phyloP scores from a whole-genome alignment of 1,140 invertebrate species.

The Dreissena polymorpha region DNA sequence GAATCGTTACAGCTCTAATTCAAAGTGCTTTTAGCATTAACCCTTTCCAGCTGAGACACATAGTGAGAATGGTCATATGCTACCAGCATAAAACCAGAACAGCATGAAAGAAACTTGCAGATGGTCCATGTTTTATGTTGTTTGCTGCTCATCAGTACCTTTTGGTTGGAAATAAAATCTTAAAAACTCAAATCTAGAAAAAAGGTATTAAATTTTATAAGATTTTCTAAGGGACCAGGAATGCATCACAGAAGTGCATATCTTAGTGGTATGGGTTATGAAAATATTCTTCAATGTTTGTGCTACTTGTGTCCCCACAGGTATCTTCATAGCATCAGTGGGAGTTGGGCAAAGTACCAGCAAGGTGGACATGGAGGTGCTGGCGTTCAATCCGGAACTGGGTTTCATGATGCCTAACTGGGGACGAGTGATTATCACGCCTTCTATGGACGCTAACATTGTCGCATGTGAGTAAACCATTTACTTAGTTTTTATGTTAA shows the following conservation, averaged over 20 bases:
- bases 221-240: neutral
- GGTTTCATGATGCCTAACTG: slow-evolving; percentile 14
- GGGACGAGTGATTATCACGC: neutral
- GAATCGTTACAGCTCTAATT: no score
- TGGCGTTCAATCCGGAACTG: slow-evolving; percentile 2
- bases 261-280: neutral
- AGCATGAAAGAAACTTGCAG: no score
- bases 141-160: no score
- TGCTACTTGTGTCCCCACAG: neutral
- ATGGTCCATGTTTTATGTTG: no score
- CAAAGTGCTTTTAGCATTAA: no score
- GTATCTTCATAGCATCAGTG: neutral
- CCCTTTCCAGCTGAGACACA: no score
- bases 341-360: slow-evolving; percentile 12
- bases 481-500: neutral
- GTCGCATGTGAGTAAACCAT: slow-evolving; percentile 2
- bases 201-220: neutral
- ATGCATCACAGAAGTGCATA: neutral
- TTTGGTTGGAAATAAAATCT: no score
- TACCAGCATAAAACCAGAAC: no score
- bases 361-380: neutral
- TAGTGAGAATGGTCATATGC: no score
- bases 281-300: neutral
- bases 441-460: neutral
- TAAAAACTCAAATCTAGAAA: neutral